phyloP scores from a whole-genome alignment of 1,140 invertebrate species.

The Drosophila jambulina region DNA sequence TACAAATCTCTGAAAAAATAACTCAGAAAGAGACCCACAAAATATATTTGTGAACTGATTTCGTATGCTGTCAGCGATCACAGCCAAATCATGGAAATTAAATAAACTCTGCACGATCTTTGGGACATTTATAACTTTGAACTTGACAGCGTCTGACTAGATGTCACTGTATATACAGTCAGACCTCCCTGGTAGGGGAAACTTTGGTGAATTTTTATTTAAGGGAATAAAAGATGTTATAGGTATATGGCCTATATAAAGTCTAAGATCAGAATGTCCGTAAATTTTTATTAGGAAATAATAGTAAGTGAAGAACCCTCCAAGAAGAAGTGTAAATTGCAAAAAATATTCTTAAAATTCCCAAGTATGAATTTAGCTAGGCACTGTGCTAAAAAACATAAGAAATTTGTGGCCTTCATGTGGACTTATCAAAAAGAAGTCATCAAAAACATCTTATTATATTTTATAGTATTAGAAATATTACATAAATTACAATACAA shows the following conservation, averaged over 20 bases:
- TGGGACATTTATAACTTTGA: conserved; percentile 77
- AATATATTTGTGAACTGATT: conserved; percentile 52
- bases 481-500: too few species aligned
- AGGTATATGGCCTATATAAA: neutral
- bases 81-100: conserved; percentile 59
- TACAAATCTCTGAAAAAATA: conserved; percentile 29
- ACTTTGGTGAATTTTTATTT: too few species aligned
- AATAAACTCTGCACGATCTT: conserved; percentile 71
- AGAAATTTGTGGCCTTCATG: neutral
- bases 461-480: neutral
- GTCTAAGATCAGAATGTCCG: neutral
- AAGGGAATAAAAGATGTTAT: neutral
- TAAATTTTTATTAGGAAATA: neutral
- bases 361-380: neutral
- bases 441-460: neutral
- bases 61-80: conserved; percentile 57
- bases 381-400: too few species aligned
- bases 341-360: neutral
- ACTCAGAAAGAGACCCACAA: conserved; percentile 29
- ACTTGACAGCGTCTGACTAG: conserved; percentile 64
- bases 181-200: conserved; percentile 5
- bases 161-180: conserved; percentile 22
- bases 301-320: neutral
- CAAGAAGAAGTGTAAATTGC: too few species aligned
- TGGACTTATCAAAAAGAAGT: neutral